These are phyloP conservation scores for Bombus confusus DNA, from an alignment of 1,140 invertebrate genomes.

Conservation along the genomic window DNA sequence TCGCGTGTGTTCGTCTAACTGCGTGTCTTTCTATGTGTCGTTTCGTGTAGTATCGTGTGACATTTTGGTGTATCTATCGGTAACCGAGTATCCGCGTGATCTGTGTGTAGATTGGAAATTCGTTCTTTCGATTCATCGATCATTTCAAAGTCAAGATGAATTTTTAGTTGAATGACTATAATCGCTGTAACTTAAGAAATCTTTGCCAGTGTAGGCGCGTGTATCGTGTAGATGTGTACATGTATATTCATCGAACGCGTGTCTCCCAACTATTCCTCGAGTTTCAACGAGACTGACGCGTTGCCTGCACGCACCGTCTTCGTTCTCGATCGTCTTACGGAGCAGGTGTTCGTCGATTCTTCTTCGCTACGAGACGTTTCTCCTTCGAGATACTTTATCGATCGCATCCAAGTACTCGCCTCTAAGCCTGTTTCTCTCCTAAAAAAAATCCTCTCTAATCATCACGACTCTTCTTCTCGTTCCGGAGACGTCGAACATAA, in stretches of 20 bases:
- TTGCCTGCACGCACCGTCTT: slow-evolving; percentile 45
- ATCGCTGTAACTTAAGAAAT: neutral
- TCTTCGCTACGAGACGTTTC: neutral
- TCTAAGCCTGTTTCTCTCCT: neutral
- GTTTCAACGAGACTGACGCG: slow-evolving; percentile 38
- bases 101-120: neutral
- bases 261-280: slow-evolving; percentile 34
- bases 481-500: neutral
- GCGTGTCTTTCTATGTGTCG: slow-evolving; percentile 24
- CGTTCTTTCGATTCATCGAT: neutral
- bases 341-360: neutral
- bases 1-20: slow-evolving; percentile 44
- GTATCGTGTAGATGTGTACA: neutral
- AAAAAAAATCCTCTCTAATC: neutral
- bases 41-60: neutral
- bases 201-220: neutral
- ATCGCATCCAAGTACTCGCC: neutral
- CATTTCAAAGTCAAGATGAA: too few relatives aligned
- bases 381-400: neutral
- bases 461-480: neutral
- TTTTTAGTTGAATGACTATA: neutral
- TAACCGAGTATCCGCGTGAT: neutral
- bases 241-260: neutral
- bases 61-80: neutral
- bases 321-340: slow-evolving; percentile 26